These are phyloP conservation scores for Watersipora subatra DNA, from an alignment of 1,140 invertebrate genomes.

Conservation along the genomic window DNA sequence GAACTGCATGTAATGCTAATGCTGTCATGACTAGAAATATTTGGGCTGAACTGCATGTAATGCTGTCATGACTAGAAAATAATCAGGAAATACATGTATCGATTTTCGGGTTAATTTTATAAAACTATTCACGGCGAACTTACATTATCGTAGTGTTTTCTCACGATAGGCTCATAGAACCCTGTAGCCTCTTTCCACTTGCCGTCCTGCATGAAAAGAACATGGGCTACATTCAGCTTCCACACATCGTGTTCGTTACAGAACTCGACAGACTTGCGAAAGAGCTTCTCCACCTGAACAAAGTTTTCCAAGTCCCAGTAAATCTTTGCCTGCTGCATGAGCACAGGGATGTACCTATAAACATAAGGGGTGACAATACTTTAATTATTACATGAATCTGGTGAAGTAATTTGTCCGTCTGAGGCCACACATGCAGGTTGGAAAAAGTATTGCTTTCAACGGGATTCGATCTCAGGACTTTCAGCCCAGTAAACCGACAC, in stretches of 20 bases:
- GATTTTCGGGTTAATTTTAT: no score
- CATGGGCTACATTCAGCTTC: conserved; percentile 95
- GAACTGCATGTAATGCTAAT: no score
- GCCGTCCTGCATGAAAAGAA: conserved; percentile 96
- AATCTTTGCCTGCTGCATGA: conserved; percentile 98
- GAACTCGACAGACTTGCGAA: conserved; percentile 87
- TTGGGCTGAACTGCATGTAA: no score
- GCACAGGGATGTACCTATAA: conserved; percentile 63
- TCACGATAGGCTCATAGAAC: conserved; percentile 96
- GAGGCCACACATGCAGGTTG: no score
- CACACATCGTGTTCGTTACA: conserved; percentile 93
- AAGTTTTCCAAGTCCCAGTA: conserved; percentile 97
- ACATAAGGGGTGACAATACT: conserved; percentile 37
- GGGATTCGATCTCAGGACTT: no score
- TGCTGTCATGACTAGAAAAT: no score
- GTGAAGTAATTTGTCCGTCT: no score
- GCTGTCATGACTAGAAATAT: no score
- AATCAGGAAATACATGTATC: no score
- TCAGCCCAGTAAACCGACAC: no score
- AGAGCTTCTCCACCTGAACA: conserved; percentile 51
- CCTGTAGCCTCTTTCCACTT: conserved; percentile 95
- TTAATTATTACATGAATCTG: no score
- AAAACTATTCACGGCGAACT: conserved; percentile 16
- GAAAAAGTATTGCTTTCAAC: no score
- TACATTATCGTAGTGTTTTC: conserved; percentile 84